Evolutionary conservation across 2,113 vertebrate species (phyloP), one percentile per base, ranked within the genome.

Genomic region (Larimichthys crocea): DNA sequence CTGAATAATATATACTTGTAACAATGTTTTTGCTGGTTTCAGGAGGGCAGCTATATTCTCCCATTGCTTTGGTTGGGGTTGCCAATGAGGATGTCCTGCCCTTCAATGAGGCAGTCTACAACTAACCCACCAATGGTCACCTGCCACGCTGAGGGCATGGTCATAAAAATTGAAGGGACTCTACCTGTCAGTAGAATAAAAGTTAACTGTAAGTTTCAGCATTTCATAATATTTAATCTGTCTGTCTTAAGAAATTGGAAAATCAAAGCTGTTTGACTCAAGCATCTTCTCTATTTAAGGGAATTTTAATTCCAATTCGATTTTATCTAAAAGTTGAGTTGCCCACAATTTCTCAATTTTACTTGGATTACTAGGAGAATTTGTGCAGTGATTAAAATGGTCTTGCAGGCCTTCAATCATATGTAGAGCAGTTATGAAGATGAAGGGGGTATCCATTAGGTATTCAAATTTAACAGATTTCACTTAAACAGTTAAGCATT

Each of bases 31-130:
- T 71, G 3, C 9, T 50, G 14, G 14, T 70, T 88, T 77, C 44
- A 95, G 94, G 91, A 91, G 52, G 79, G 90, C 60, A 31, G 48
- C 10, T 92, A 92, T 48, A 76, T 94, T 66, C 89, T 95, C 0
- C 91, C 93, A 0, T 50, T 95, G 40, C 91, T 29, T 42, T 93
- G 91, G 89, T 85, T 52, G 9, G 93, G 92, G 6, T 26, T 94
- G 29, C 92, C 90, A 14, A 76, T 95, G 63, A 94, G 59, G 76
- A 92, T 95, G 91, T 89, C 80, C 1, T 95, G 95, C 59, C 94
- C 94, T 31, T 31, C 84, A 35, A 65, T 50, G 46, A 84, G 6
- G 26, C 72, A 22, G 0, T 26, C 74, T 31, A 78, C 72, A 26
- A 8, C 71, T 22, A 89, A 78, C 31, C 74, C 85, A 16, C 92